Conservation (phyloP, 2,888 invertebrate species). For the Gortyna flavago region DNA sequence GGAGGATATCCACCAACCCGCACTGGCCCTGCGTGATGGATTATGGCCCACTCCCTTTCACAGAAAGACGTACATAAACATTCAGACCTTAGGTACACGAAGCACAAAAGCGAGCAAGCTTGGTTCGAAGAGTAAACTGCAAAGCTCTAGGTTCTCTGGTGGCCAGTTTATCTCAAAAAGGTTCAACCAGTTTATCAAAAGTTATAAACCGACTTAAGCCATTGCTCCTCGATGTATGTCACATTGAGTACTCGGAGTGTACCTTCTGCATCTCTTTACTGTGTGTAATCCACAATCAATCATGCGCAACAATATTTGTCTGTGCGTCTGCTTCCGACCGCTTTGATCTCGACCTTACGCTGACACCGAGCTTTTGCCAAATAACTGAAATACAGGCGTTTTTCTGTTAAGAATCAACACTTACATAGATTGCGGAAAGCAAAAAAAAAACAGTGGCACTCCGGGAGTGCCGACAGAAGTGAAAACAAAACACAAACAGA, state of each 20-base stretch:
- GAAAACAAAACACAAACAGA: too few relatives aligned
- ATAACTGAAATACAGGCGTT: slow-evolving; percentile 26
- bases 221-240: too few relatives aligned
- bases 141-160: not conserved
- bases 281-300: slow-evolving; percentile 48
- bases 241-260: not conserved
- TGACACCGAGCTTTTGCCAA: slow-evolving; percentile 59
- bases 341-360: slow-evolving; percentile 63
- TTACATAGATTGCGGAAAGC: slow-evolving; percentile 21
- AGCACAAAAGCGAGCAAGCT: not conserved
- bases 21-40: too few relatives aligned
- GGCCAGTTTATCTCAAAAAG: not conserved
- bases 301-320: slow-evolving; percentile 58
- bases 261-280: slow-evolving; percentile 23
- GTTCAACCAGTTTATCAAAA: not conserved
- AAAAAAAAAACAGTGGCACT: too few relatives aligned
- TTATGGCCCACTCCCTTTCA: too few relatives aligned
- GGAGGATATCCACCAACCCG: too few relatives aligned
- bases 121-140: not conserved
- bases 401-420: slow-evolving; percentile 37
- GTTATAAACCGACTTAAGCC: not conserved
- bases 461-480: too few relatives aligned
- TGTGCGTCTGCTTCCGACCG: slow-evolving; percentile 50
- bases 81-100: too few relatives aligned
- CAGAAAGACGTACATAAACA: too few relatives aligned